Conservation (phyloP, 2,888 invertebrate species). For the Phyllotreta striolata region DNA sequence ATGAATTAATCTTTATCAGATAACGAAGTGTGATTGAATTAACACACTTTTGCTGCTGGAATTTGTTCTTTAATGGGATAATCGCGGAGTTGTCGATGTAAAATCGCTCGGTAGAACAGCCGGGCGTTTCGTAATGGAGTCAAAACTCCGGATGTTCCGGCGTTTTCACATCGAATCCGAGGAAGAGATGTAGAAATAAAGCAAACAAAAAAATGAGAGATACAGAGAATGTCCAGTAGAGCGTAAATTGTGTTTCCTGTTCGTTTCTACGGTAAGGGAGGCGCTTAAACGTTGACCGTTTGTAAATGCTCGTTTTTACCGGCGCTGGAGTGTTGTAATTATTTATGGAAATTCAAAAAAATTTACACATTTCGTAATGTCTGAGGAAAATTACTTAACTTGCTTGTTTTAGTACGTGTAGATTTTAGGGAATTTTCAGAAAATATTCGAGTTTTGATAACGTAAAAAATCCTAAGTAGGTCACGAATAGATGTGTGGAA, state of each 20-base stretch:
- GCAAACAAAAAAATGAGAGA: conserved; percentile 21
- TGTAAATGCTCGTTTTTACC: too few relatives aligned
- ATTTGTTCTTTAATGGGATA: too few relatives aligned
- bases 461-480: neutral
- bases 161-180: conserved; percentile 35
- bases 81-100: too few relatives aligned
- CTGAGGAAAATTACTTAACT: neutral
- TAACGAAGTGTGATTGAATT: too few relatives aligned
- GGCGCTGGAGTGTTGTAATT: too few relatives aligned
- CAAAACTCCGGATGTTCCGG: conserved; percentile 45
- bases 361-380: too few relatives aligned
- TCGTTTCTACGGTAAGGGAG: conserved; percentile 17
- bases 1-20: too few relatives aligned
- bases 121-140: conserved; percentile 32
- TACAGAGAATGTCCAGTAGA: conserved; percentile 23
- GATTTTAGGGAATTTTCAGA: neutral
- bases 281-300: too few relatives aligned
- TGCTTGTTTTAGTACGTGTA: neutral
- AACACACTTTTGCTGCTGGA: too few relatives aligned
- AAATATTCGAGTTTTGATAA: neutral
- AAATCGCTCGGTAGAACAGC: conserved; percentile 11
- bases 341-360: too few relatives aligned
- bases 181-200: conserved; percentile 32
- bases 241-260: conserved; percentile 30
- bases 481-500: neutral